A percentile compares a stretch with the other conserved stretches of the same genome.
phyloP scores from a whole-genome alignment of 2,888 invertebrate genomes.

The Lingula anatina region DNA sequence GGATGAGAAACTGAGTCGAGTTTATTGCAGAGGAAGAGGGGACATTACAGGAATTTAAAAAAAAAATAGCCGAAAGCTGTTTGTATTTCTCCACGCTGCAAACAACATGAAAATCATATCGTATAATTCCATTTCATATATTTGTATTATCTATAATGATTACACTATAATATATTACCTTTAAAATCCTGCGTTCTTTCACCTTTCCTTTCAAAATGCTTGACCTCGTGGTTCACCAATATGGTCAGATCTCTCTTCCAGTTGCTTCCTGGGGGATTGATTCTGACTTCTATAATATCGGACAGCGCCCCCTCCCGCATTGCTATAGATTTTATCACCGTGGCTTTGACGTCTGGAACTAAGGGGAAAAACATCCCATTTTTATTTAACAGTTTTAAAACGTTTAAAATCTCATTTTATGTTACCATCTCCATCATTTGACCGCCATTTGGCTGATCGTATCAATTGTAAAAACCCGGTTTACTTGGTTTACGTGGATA shows the following conservation, averaged over 20 bases:
- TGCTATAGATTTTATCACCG: constrained; percentile 50
- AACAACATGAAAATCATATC: not conserved
- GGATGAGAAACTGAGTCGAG: not conserved
- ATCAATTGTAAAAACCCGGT: no score
- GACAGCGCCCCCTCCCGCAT: constrained; percentile 82
- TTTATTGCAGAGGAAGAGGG: constrained; percentile 1
- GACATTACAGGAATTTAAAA: no score
- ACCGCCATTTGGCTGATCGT: no score
- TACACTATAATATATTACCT: constrained; percentile 17
- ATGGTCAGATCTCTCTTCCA: constrained; percentile 91
- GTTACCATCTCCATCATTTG: no score
- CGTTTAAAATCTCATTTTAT: no score
- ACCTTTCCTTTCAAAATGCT: constrained; percentile 83
- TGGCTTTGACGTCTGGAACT: constrained; percentile 39
- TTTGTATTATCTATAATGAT: constrained; percentile 59
- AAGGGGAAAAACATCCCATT: no score
- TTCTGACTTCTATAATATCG: constrained; percentile 73
- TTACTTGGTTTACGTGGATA: no score
- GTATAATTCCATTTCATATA: not conserved
- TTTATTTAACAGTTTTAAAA: no score
- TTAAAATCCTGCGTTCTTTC: constrained; percentile 83
- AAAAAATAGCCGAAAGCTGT: no score
- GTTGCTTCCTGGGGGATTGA: constrained; percentile 74
- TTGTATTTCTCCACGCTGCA: no score
- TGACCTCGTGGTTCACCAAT: constrained; percentile 75